A percentile compares a stretch with the other conserved stretches of the same genome.
phyloP scores from a whole-genome alignment of 2,113 vertebrate genomes.

The Cariama cristata region DNA sequence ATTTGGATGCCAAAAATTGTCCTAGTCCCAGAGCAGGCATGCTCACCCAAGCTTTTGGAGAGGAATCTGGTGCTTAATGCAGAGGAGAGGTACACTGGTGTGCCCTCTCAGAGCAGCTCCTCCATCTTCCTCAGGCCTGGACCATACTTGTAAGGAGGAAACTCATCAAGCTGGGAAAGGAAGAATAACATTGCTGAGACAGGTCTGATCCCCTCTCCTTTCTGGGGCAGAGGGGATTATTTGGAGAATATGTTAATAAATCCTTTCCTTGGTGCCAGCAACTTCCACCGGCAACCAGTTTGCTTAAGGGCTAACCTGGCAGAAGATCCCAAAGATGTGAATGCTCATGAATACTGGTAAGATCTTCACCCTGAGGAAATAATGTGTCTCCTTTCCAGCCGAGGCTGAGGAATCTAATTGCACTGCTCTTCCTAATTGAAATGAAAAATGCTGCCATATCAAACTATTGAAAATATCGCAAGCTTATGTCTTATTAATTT shows the following conservation, averaged over 20 bases:
- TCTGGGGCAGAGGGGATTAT: background rate
- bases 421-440: slow-evolving; percentile 38
- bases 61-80: background rate
- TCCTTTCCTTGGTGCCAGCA: background rate
- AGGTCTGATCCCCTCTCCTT: background rate
- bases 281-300: background rate
- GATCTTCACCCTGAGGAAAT: background rate
- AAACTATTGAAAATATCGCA: slow-evolving; percentile 2
- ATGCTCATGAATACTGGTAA: background rate
- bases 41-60: background rate
- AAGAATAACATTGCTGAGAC: background rate
- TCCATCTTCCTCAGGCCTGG: background rate
- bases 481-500: slow-evolving; percentile 49
- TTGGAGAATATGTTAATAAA: background rate
- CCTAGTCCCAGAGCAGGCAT: background rate
- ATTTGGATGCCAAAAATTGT: background rate
- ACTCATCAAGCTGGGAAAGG: background rate
- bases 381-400: background rate
- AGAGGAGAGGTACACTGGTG: rapidly evolving
- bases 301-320: background rate
- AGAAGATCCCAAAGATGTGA: background rate
- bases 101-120: background rate
- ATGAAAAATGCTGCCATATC: slow-evolving; percentile 20
- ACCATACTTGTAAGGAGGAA: background rate
- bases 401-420: slow-evolving; percentile 7